phyloP scores from a whole-genome alignment of 2,113 vertebrate species.

The Oryzias woworae region DNA sequence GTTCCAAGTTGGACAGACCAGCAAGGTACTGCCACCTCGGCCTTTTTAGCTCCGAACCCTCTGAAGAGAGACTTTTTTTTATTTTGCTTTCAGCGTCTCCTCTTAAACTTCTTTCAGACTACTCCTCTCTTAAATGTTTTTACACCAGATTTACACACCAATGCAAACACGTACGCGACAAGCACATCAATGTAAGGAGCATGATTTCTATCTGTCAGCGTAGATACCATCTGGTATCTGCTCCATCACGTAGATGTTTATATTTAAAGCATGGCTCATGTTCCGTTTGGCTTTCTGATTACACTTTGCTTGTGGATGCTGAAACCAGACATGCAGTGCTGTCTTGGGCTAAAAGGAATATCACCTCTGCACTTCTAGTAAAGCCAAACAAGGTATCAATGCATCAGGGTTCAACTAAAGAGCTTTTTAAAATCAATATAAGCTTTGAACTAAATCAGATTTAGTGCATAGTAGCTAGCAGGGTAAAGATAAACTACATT shows the following conservation, averaged over 20 bases:
- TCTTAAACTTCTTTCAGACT: constrained; percentile 26
- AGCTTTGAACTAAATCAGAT: not conserved
- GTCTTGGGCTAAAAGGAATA: constrained; percentile 35
- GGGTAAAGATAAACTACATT: constrained; percentile 12
- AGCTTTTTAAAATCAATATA: constrained; percentile 10
- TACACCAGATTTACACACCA: constrained; percentile 23
- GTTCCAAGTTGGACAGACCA: constrained; percentile 75
- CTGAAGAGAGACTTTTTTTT: constrained; percentile 51
- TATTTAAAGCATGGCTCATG: constrained; percentile 68
- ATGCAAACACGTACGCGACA: constrained; percentile 44
- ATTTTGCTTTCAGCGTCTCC: constrained; percentile 30
- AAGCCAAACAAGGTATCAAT: constrained; percentile 60
- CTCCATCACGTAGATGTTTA: constrained; percentile 64
- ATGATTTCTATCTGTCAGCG: constrained; percentile 28
- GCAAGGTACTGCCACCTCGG: constrained; percentile 72
- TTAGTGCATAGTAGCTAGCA: constrained; percentile 15
- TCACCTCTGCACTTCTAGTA: constrained; percentile 34
- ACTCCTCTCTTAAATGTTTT: constrained; percentile 36
- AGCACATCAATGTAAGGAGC: constrained; percentile 42
- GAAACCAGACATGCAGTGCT: constrained; percentile 49
- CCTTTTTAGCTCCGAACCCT: constrained; percentile 63
- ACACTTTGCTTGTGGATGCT: constrained; percentile 56
- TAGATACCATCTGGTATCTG: constrained; percentile 60
- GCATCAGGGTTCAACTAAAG: constrained; percentile 1
- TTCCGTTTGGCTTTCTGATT: constrained; percentile 72